Percentiles rank a stretch among this genome's conserved stretches.
These are phyloP conservation scores for Orchesella flavescens DNA, from an alignment of 2,888 invertebrate genomes.

Conservation along the genomic window DNA sequence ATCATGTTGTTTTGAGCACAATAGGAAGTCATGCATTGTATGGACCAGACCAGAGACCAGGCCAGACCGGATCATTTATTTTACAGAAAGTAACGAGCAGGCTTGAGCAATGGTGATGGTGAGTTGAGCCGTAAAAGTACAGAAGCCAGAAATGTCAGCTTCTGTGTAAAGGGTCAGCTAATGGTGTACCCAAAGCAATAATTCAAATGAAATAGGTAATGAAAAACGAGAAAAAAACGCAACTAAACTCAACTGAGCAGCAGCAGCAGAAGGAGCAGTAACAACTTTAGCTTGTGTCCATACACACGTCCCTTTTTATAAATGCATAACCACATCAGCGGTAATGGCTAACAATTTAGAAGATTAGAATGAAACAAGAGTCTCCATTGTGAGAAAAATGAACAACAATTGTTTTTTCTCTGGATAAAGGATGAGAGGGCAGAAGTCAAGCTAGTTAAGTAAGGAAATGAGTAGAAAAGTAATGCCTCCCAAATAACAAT, in stretches of 20 bases:
- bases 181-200: constrained; percentile 59
- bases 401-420: constrained; percentile 42
- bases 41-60: neutral
- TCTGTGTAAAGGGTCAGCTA: constrained; percentile 52
- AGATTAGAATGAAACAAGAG: constrained; percentile 27
- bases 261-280: neutral
- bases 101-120: neutral
- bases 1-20: neutral
- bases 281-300: neutral
- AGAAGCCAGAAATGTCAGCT: constrained; percentile 51
- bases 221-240: constrained; percentile 31
- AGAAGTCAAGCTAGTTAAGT: constrained; percentile 12
- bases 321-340: constrained; percentile 43
- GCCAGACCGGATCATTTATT: constrained; percentile 1
- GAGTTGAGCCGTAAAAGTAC: neutral
- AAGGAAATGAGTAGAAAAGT: neutral
- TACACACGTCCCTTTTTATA: constrained; percentile 50
- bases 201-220: constrained; percentile 50
- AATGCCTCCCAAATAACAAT: constrained; percentile 6
- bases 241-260: neutral
- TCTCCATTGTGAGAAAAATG: constrained; percentile 32
- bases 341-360: constrained; percentile 37
- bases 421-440: constrained; percentile 19
- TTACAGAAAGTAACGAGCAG: neutral
- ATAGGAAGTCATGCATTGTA: neutral